phyloP scores from a whole-genome alignment of 2,888 invertebrate genomes.

The Rhamnusium bicolor region DNA sequence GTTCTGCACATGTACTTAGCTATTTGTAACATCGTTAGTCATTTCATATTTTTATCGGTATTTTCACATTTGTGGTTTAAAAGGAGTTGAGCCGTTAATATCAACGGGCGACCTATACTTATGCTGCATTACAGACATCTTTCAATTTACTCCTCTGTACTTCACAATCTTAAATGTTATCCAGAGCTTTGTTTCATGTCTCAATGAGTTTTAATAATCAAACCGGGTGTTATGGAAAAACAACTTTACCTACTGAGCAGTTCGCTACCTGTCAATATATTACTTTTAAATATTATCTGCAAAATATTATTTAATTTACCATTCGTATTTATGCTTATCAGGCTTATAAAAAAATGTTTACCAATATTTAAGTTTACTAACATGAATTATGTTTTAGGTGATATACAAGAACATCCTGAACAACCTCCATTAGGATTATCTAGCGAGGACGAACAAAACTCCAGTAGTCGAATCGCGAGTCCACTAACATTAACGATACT shows the following conservation, averaged over 20 bases:
- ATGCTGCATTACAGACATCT: no score
- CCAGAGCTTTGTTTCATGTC: no score
- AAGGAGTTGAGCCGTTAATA: no score
- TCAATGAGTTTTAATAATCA: no score
- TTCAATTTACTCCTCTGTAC: no score
- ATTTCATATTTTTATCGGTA: no score
- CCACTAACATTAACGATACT: constrained; percentile 45
- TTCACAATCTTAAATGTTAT: no score
- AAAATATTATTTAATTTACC: background rate
- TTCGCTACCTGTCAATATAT: background rate
- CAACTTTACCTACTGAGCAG: background rate
- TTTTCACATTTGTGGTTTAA: no score
- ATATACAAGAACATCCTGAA: constrained; percentile 43
- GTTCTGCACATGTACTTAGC: no score
- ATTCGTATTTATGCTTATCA: background rate
- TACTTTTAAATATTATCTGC: background rate
- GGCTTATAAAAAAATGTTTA: background rate
- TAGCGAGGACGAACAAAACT: constrained; percentile 36
- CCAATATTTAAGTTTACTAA: background rate
- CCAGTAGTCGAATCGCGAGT: constrained; percentile 38
- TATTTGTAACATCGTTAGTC: no score
- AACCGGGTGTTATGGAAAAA: background rate
- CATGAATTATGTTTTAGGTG: constrained; percentile 33
- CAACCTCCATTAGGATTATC: constrained; percentile 35
- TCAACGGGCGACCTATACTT: no score